A percentile compares a stretch with the other conserved stretches of the same genome.
phyloP scores from a whole-genome alignment of 1,140 invertebrate species.

The Myzus persicae region DNA sequence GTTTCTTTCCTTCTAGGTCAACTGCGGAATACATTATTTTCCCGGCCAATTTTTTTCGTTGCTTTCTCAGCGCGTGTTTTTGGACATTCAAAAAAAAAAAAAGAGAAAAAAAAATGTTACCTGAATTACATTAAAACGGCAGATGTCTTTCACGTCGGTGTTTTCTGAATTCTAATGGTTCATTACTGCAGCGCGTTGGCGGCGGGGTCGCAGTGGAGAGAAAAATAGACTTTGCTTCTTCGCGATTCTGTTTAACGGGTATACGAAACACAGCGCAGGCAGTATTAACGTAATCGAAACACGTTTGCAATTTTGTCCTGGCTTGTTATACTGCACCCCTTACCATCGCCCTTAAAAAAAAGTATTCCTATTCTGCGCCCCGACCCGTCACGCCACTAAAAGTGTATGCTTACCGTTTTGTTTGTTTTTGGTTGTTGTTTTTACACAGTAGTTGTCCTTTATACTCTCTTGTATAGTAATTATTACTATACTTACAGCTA shows the following conservation, averaged over 20 bases:
- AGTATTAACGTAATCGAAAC: conserved; percentile 55
- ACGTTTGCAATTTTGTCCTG: conserved; percentile 57
- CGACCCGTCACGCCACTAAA: too few relatives aligned
- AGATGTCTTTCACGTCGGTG: conserved; percentile 15
- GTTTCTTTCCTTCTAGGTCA: not conserved
- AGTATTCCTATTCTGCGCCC: not conserved
- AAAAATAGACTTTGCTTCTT: conserved; percentile 35
- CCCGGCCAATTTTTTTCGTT: not conserved
- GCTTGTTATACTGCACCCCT: not conserved
- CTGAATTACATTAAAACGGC: conserved; percentile 44
- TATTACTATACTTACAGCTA: not conserved
- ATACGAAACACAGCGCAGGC: not conserved
- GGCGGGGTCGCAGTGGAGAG: not conserved
- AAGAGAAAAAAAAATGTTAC: conserved; percentile 17
- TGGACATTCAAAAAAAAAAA: not conserved
- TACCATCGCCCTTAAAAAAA: not conserved
- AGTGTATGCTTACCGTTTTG: not conserved
- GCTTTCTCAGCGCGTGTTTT: not conserved
- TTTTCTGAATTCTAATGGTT: conserved; percentile 52
- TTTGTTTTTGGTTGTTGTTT: not conserved
- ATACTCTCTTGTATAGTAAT: not conserved
- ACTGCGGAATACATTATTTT: not conserved
- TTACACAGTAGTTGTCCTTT: not conserved
- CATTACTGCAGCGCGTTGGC: not conserved
- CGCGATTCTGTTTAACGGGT: not conserved